phyloP scores from a whole-genome alignment of 2,888 invertebrate species.

The Adelognathus sp. region DNA sequence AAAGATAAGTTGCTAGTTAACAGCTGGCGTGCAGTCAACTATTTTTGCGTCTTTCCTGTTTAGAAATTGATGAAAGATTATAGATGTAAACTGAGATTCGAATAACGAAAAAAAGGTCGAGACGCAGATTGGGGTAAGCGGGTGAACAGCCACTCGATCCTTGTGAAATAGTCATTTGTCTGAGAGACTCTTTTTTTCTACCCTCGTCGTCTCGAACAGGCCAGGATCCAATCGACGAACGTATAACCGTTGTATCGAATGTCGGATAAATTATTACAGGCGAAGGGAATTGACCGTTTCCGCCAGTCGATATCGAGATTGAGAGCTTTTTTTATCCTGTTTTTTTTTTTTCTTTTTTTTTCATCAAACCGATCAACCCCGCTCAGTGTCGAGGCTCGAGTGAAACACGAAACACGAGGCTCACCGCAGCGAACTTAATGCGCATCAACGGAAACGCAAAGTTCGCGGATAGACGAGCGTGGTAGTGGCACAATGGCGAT shows the following conservation, averaged over 20 bases:
- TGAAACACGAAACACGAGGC: not conserved
- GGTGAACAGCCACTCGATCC: not conserved
- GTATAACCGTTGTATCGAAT: not conserved
- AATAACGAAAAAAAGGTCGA: no score
- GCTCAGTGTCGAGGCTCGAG: not conserved
- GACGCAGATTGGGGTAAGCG: no score
- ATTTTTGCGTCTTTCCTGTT: no score
- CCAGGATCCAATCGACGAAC: constrained; percentile 3
- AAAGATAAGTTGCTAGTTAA: no score
- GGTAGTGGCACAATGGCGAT: not conserved
- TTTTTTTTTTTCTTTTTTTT: no score
- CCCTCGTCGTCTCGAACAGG: not conserved
- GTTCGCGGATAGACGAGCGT: not conserved
- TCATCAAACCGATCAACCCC: not conserved
- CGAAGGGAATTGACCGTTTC: not conserved
- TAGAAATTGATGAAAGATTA: no score
- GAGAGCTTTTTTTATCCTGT: not conserved
- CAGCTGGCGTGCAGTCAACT: no score
- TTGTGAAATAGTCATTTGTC: not conserved
- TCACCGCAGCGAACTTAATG: not conserved
- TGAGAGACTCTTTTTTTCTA: not conserved
- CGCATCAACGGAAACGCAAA: not conserved
- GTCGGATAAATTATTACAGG: not conserved
- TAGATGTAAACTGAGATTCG: no score
- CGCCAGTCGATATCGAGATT: not conserved